phyloP scores from a whole-genome alignment of 2,888 invertebrate species.

The Steinernema carpocapsae region DNA sequence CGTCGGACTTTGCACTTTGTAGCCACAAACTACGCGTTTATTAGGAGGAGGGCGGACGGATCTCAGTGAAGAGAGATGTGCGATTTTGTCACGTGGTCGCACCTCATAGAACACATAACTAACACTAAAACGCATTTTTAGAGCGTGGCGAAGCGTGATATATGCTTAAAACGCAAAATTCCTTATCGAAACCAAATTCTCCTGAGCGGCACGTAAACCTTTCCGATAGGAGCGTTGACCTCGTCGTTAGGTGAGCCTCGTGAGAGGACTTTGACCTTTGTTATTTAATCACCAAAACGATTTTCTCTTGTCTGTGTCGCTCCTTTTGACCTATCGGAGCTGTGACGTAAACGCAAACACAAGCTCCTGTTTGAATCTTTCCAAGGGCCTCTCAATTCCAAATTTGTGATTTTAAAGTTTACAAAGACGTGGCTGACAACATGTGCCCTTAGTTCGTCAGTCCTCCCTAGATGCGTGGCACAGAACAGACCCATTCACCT shows the following conservation, averaged over 20 bases:
- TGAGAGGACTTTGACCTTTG: neutral
- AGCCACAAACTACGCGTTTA: neutral
- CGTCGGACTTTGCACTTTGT: slow-evolving; percentile 13
- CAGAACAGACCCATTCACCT: too few relatives aligned
- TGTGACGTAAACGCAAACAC: neutral
- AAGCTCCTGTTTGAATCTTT: too few relatives aligned
- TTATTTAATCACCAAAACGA: neutral
- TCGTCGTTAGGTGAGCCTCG: neutral
- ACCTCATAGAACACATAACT: too few relatives aligned
- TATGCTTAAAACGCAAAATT: neutral
- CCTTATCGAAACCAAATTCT: neutral
- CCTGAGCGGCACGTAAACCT: neutral
- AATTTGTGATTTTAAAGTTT: too few relatives aligned
- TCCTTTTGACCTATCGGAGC: too few relatives aligned
- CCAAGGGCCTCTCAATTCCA: too few relatives aligned
- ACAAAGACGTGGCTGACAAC: too few relatives aligned
- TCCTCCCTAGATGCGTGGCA: too few relatives aligned
- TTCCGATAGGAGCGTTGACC: neutral
- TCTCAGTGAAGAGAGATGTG: neutral
- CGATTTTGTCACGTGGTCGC: neutral
- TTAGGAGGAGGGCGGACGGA: neutral
- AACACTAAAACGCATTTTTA: too few relatives aligned
- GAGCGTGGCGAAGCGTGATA: neutral
- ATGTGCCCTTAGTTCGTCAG: too few relatives aligned
- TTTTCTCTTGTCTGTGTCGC: neutral